Percentiles rank a stretch among this genome's conserved stretches.
Evolutionary conservation across 2,888 invertebrate species (phyloP).

Genomic region (Andrena fulva): DNA sequence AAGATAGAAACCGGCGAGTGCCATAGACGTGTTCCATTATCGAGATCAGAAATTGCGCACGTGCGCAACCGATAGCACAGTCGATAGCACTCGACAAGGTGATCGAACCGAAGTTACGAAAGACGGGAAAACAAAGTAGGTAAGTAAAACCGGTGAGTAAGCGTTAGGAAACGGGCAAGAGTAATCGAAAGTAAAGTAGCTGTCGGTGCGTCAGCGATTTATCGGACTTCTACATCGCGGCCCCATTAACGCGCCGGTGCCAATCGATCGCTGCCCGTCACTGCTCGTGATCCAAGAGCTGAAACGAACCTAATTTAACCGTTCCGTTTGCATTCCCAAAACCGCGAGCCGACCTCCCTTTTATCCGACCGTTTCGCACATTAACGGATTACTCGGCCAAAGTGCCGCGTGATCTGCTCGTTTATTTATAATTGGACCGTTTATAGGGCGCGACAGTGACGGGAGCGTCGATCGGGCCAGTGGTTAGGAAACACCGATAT

Average conservation of each 20-base stretch:
- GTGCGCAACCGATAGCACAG: background rate
- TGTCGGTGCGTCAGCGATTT: constrained; percentile 36
- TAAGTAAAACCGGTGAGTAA: constrained; percentile 6
- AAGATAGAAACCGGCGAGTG: constrained; percentile 23
- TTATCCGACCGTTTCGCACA: background rate
- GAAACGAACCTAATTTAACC: background rate
- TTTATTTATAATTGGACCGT: constrained; percentile 27
- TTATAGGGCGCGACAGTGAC: constrained; percentile 22
- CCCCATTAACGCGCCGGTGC: constrained; percentile 30
- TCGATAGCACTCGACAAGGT: constrained; percentile 32
- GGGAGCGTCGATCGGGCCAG: constrained; percentile 37
- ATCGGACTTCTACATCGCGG: constrained; percentile 34
- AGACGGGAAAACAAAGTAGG: constrained; percentile 9
- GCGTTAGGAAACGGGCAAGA: constrained; percentile 12
- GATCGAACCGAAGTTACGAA: background rate
- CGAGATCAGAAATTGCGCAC: background rate
- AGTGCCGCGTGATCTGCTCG: background rate
- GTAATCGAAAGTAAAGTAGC: constrained; percentile 22
- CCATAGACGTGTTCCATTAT: constrained; percentile 36
- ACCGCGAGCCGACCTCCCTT: too few species aligned
- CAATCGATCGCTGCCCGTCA: constrained; percentile 39
- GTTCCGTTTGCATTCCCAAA: background rate
- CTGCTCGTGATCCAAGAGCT: background rate
- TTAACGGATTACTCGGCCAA: background rate
- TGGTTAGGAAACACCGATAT: constrained; percentile 24